These are phyloP conservation scores for Aphelinus certus DNA, from an alignment of 1,140 invertebrate genomes.

Conservation along the genomic window DNA sequence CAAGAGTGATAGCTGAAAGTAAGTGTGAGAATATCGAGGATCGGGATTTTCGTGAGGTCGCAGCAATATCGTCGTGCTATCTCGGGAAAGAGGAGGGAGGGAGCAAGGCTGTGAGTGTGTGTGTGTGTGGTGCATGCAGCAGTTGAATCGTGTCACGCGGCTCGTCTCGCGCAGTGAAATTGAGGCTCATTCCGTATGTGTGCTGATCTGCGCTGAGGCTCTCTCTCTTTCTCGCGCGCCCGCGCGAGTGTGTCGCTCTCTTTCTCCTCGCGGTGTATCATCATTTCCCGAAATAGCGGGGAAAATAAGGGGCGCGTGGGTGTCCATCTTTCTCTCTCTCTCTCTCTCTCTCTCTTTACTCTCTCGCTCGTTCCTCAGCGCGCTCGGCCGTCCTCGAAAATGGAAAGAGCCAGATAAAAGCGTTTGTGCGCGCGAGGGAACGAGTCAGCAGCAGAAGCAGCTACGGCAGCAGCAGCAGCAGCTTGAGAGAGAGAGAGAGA, in stretches of 20 bases:
- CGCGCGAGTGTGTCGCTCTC: slow-evolving; percentile 9
- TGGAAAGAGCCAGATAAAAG: neutral
- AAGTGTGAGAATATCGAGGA: neutral
- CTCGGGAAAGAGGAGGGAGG: neutral
- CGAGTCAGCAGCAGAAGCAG: no score
- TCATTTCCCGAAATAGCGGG: slow-evolving; percentile 50
- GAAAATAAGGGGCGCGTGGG: slow-evolving; percentile 44
- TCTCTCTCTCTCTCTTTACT: no score
- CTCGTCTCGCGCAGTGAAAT: neutral
- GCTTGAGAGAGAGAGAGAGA: neutral
- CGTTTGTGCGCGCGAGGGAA: neutral
- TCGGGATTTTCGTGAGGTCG: no score
- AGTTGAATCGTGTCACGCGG: neutral
- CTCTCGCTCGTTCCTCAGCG: neutral
- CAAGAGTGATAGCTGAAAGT: slow-evolving; percentile 1
- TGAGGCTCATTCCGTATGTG: no score
- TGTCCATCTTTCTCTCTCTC: slow-evolving; percentile 10
- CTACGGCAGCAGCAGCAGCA: no score
- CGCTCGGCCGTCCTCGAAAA: slow-evolving; percentile 37
- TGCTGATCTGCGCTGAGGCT: neutral
- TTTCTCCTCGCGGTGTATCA: slow-evolving; percentile 38
- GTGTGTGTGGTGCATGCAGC: no score
- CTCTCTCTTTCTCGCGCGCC: neutral
- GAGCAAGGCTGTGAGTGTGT: no score
- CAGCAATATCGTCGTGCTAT: no score